Evolutionary conservation across 2,113 vertebrate genomes (phyloP), one percentile per base, ranked within the genome.

Genomic region (Poecile atricapillus): DNA sequence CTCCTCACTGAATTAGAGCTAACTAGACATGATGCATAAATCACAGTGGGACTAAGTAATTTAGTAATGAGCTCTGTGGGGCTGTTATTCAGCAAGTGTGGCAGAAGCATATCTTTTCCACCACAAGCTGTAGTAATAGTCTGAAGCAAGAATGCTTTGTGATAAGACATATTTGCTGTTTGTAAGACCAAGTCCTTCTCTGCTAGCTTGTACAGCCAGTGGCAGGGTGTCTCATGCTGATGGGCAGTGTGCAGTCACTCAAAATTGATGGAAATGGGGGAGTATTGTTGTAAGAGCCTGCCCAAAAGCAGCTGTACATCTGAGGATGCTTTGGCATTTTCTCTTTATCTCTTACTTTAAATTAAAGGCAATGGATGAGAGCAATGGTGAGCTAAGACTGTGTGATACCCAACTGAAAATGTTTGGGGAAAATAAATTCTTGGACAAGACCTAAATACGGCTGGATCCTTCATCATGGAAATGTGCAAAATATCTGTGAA

Each of bases 81-180:
- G 23, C 60, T 63, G 27, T 78, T 81, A 28, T 2, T 94, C 24
- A 74, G 7, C 13, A 33, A 21, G 24, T 68, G 55, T 1, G 2
- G 41, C 47, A 79, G 84, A 87, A 89, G 46, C 0, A 0, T 62
- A 28, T 15, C 49, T 79, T 15, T 79, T 87, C 58, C 52, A 31
- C 22, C n/a, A 58, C 0, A 0, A 1, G 0, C 53, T 39, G n/a
- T 52, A 1, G 0, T 59, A 60, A 35, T 60, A 27, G 47, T 69
- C 14, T 46, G 75, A 85, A 62, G 43, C 17, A 58, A 39, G 25
- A 58, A 19, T 15, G 21, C 31, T 39, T 69, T 87, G 46, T 5
- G 2, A 24, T 21, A 30, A 87, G 62, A 25, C 30, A 5, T 21
- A 5, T 44, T 89, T 52, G 35, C 71, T 83, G n/a, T 65, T 37